A percentile compares a stretch with the other conserved stretches of the same genome.
These are phyloP conservation scores for Cephus cinctus DNA, from an alignment of 1,140 invertebrate species.

Conservation along the genomic window DNA sequence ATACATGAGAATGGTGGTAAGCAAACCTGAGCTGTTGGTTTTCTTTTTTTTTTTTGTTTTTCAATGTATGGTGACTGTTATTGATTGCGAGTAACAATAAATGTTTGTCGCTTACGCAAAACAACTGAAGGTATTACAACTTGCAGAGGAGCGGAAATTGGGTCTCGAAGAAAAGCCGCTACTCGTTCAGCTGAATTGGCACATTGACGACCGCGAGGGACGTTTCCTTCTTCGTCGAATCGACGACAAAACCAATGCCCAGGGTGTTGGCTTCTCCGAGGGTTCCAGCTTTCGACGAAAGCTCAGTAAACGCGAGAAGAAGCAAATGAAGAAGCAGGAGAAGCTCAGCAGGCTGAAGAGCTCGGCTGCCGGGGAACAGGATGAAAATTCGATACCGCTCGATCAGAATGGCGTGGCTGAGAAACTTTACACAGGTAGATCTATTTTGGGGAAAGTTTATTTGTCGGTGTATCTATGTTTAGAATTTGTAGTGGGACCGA, in stretches of 20 bases:
- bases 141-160: conserved; percentile 84
- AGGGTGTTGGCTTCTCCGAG: conserved; percentile 61
- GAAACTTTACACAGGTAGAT: conserved; percentile 83
- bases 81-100: no score
- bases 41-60: no score
- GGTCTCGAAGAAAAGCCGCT: conserved; percentile 90
- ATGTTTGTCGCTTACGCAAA: no score
- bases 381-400: conserved; percentile 67
- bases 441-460: background rate
- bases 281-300: conserved; percentile 80
- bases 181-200: conserved; percentile 98
- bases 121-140: no score
- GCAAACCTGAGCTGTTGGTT: no score
- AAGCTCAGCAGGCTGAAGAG: conserved; percentile 84
- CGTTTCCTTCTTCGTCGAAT: conserved; percentile 90
- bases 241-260: conserved; percentile 72
- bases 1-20: conserved; percentile 91
- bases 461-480: no score
- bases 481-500: no score
- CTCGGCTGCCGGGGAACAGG: conserved; percentile 53
- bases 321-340: conserved; percentile 96
- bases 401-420: conserved; percentile 88
- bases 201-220: conserved; percentile 96
- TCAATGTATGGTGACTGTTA: no score
- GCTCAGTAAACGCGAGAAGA: conserved; percentile 98